Base-by-base conservation (phyloP, 2,888 invertebrate species). In the Coleophora flavipennella region DNA sequence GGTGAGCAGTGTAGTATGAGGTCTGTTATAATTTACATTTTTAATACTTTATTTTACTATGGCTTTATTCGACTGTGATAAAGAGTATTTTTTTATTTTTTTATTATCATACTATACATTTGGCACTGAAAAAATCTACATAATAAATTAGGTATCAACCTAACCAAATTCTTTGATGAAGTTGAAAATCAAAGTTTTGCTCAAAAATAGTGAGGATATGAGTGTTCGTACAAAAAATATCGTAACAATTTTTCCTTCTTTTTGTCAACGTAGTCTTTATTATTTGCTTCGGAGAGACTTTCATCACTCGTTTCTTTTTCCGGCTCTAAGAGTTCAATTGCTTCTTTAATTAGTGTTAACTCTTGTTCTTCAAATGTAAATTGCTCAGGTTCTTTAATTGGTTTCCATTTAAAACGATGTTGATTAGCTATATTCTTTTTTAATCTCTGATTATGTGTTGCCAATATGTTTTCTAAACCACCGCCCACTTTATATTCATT, bases 391-490 rank as follows among this genome's bases (percentile, higher is more conserved):
- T 62, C 53, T 1, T 33, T 8, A 9, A 52, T 57, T 13, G 59
- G 53, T 43, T 57, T 31, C 71, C 75, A 69, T 10, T 43, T 31
- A 49, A 62, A 74, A 47, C 46, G 57, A 35, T 57, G 55, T 43
- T 66, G 51, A 1, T 68, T 59, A 40, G 54, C 35, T 13, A 78
- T 57, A 43, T 75, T 79, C 1, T 51, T 36, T 51, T 61, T 66
- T 27, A 83, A 49, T 42, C 45, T 65, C 45, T 57, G 33, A 47
- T 81, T 83, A 47, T 74, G 59, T 11, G 83, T 83, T 2, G 42
- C 32, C 41, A 83, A 50, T 36, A 81, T 50, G 3, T 55, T 63
- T 61, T 78, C 78, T 29, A 80, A 45, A 9, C 75, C 78, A 39
- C 60, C 49, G 1, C 46, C 41, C 9, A 73, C 46, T 31, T 50